These are phyloP conservation scores for Cydia pomonella DNA, from an alignment of 1,140 invertebrate species.

Conservation along the genomic window DNA sequence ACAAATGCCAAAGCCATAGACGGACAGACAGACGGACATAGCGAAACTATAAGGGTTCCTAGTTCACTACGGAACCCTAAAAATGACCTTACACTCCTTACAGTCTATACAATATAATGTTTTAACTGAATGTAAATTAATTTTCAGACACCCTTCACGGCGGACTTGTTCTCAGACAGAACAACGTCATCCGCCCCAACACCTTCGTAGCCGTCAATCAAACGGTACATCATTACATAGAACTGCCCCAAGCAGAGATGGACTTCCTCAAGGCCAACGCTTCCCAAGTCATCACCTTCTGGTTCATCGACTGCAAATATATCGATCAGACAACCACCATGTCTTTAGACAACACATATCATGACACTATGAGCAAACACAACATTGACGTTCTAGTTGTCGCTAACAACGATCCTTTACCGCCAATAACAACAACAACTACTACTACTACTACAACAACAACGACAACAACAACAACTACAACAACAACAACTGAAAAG, in stretches of 20 bases:
- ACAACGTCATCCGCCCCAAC: slow-evolving; percentile 79
- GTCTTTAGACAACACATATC: slow-evolving; percentile 84
- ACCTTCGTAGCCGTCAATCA: slow-evolving; percentile 83
- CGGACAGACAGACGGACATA: too few species aligned
- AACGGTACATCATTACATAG: slow-evolving; percentile 82
- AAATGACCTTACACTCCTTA: too few species aligned
- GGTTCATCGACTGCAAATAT: slow-evolving; percentile 89
- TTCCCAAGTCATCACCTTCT: slow-evolving; percentile 84
- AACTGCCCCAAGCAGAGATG: slow-evolving; percentile 82
- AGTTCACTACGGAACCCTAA: too few species aligned
- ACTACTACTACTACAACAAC: slow-evolving; percentile 82
- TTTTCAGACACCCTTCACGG: slow-evolving; percentile 84
- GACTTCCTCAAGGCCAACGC: slow-evolving; percentile 83
- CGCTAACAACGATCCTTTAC: slow-evolving; percentile 84
- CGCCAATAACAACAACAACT: slow-evolving; percentile 82
- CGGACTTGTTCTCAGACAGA: slow-evolving; percentile 82
- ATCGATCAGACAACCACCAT: slow-evolving; percentile 84
- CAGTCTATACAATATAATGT: too few species aligned
- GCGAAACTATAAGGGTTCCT: too few species aligned
- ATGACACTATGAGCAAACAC: slow-evolving; percentile 81
- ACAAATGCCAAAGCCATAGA: too few species aligned
- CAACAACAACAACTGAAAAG: slow-evolving; percentile 57
- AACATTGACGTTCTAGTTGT: slow-evolving; percentile 86
- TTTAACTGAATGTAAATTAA: not conserved
- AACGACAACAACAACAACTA: slow-evolving; percentile 77